A percentile compares a stretch with the other conserved stretches of the same genome.
Evolutionary conservation across 35 echinoderm and acorn worm genomes (phyloP).

Genomic region (Ophiothrix spiculata): DNA sequence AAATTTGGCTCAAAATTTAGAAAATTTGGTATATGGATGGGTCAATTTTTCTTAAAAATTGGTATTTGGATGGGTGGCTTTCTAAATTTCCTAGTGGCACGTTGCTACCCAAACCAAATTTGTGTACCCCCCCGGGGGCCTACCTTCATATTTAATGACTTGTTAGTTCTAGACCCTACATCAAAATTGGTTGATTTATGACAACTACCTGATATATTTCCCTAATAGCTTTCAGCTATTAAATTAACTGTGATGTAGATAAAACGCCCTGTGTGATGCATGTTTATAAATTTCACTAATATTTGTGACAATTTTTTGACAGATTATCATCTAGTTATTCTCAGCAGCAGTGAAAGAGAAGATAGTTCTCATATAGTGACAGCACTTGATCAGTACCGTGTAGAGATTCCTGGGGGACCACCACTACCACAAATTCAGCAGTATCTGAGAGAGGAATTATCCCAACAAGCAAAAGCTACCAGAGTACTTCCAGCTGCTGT

Average conservation of each 20-base stretch:
- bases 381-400: constrained; percentile 22
- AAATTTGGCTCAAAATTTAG: too few relatives aligned
- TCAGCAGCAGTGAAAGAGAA: constrained; percentile 33
- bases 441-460: background rate
- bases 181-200: too few relatives aligned
- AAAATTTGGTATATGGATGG: too few relatives aligned
- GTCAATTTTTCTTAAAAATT: too few relatives aligned
- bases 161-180: background rate
- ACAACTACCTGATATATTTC: too few relatives aligned
- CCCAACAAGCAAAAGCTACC: background rate
- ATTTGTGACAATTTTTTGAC: background rate
- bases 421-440: background rate
- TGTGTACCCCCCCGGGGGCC: too few relatives aligned
- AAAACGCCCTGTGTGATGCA: too few relatives aligned
- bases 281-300: background rate
- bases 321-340: constrained; percentile 26
- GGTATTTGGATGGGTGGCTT: too few relatives aligned
- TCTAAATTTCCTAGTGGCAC: too few relatives aligned
- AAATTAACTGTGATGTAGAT: too few relatives aligned
- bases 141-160: background rate
- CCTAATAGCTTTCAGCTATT: too few relatives aligned
- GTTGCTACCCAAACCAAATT: too few relatives aligned
- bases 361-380: constrained; percentile 30
- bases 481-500: background rate
- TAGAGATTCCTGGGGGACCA: background rate